Conservation (phyloP, 2,113 vertebrate species). For the Helogale parvula region DNA sequence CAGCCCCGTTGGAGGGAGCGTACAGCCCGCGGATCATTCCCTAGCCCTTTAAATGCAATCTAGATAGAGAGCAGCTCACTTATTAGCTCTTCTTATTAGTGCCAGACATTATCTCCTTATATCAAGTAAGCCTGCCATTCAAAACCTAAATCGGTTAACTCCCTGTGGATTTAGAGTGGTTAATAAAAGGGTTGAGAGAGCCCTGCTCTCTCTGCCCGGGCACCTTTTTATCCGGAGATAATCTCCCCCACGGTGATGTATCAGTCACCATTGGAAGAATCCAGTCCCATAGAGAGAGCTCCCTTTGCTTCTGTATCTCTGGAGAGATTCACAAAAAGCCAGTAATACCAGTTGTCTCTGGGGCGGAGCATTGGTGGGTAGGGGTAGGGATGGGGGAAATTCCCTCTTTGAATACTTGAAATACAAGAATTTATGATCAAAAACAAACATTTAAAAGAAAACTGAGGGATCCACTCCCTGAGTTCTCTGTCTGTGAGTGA, state of each 20-base stretch:
- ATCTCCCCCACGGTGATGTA: background rate
- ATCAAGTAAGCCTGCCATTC: slow-evolving; percentile 5
- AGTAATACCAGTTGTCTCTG: background rate
- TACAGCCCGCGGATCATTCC: background rate
- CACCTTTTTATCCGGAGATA: background rate
- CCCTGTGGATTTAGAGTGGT: background rate
- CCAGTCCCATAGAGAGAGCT: background rate
- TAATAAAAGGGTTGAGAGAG: background rate
- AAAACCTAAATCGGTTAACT: background rate
- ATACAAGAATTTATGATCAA: background rate
- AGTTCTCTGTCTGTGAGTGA: background rate
- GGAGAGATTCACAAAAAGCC: background rate
- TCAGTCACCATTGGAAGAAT: background rate
- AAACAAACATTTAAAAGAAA: background rate
- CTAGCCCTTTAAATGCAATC: background rate
- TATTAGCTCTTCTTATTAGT: slow-evolving; percentile 30
- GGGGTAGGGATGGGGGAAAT: background rate
- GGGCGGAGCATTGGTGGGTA: background rate
- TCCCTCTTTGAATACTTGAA: slow-evolving; percentile 27
- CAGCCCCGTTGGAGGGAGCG: background rate
- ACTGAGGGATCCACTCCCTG: background rate
- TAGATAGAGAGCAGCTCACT: background rate
- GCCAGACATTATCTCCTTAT: background rate
- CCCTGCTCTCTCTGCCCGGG: background rate
- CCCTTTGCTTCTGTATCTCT: background rate